phyloP scores from a whole-genome alignment of 2,797 vertebrate genomes.

The Tarsius wallacei region DNA sequence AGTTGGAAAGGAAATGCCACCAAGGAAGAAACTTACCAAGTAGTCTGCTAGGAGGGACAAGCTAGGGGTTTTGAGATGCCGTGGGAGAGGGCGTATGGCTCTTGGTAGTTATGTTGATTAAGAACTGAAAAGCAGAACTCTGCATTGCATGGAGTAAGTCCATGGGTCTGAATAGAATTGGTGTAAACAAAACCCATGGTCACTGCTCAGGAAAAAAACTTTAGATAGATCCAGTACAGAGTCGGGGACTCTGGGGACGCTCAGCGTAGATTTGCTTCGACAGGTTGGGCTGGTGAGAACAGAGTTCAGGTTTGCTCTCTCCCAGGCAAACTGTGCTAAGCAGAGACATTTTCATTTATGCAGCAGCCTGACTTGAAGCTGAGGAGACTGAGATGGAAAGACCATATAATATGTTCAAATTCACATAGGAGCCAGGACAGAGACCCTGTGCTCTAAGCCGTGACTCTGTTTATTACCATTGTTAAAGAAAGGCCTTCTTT shows the following conservation, averaged over 20 bases:
- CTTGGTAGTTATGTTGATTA: neutral
- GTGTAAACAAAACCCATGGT: neutral
- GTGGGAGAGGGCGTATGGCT: neutral
- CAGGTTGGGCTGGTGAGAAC: neutral
- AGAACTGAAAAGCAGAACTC: neutral
- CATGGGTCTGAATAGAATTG: neutral
- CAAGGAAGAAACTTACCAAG: neutral
- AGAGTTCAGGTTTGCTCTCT: neutral
- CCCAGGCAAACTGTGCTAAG: neutral
- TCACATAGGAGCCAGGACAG: neutral
- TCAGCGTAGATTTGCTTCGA: neutral
- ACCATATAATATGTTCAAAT: neutral
- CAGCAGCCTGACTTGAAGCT: neutral
- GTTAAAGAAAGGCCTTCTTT: neutral
- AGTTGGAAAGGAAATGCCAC: neutral
- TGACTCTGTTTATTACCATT: neutral
- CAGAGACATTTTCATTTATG: neutral
- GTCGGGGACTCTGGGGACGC: neutral
- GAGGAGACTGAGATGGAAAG: too few species aligned
- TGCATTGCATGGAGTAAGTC: too few species aligned
- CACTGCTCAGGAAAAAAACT: neutral
- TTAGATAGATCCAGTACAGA: too few species aligned
- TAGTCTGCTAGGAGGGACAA: neutral
- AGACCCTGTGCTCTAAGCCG: neutral
- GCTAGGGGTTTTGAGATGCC: neutral